These are phyloP conservation scores for Melitaea cinxia DNA, from an alignment of 1,140 invertebrate species.

Conservation along the genomic window DNA sequence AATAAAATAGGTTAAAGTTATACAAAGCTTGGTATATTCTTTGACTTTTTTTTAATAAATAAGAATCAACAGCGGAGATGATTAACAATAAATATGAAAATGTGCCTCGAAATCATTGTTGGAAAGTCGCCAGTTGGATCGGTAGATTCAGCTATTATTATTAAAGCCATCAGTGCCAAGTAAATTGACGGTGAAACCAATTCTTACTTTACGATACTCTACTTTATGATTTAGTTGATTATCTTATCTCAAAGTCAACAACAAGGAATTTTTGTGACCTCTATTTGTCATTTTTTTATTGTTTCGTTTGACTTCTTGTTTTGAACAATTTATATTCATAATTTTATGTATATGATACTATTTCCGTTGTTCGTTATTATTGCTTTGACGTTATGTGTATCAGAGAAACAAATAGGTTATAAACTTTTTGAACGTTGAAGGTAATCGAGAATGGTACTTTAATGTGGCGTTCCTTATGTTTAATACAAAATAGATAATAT, in stretches of 20 bases:
- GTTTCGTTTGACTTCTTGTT: neutral
- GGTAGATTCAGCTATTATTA: neutral
- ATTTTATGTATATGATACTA: no score
- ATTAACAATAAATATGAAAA: constrained; percentile 5
- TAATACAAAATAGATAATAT: no score
- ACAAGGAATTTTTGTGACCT: neutral
- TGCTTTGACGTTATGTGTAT: no score
- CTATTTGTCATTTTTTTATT: neutral
- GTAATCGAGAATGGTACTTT: no score
- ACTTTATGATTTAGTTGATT: constrained; percentile 1
- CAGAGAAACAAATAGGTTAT: no score
- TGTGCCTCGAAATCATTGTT: neutral
- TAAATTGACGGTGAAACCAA: neutral
- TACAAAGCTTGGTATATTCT: no score
- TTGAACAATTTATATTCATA: no score
- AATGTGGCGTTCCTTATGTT: no score
- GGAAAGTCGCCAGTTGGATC: neutral
- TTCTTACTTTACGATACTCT: neutral
- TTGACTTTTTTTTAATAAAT: neutral
- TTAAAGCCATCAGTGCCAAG: constrained; percentile 5
- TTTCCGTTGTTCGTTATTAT: no score
- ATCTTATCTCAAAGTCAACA: neutral
- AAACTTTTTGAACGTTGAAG: no score
- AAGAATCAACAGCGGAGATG: neutral
- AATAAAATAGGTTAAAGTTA: no score